Base-by-base conservation (phyloP, 2,888 invertebrate species). In the Catonia carolina region DNA sequence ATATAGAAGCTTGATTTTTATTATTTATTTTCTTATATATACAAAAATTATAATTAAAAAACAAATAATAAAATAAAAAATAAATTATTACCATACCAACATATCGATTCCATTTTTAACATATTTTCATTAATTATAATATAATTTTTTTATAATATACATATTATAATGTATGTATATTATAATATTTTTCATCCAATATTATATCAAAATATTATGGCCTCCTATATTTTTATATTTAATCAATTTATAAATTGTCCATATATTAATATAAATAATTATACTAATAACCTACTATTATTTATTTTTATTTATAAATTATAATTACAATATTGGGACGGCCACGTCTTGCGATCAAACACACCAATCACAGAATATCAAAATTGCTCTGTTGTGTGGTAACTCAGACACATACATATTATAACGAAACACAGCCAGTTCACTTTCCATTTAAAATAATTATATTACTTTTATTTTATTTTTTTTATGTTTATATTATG, bases 321-420 rank as follows among this genome's bases (percentile, higher is more conserved):
- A 27, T 27, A 6, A 8, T 27, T 27, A 27, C 8, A 8, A 27
- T 27, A 27, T 27, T 27, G 42, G 60, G 58, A 55, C 55, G 58
- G 58, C 58, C 58, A 49, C 31, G 31, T 47, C 8, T 27, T 27
- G 4, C 8, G 4, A 27, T 27, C 27, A 27, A 27, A 6, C 27
- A 27, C 51, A 53, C 60, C 61, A 56, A 61, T 61, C 61, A 61
- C 27, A 27, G 8, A 27, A 4, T 6, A 27, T 27, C 27, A 27
- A 4, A 27, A 45, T 50, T 51, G 53, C 57, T 59, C 58, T 49
- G 48, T 42, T 49, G n/a, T n/a, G 53, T 57, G 61, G 61, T 61
- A 61, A 61, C 61, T 59, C 53, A 39, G 5, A 27, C 8, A 27
- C 27, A 27, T 27, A 41, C 27, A 52, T 48, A n/a, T n/a, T n/a